phyloP scores from a whole-genome alignment of 2,113 vertebrate species.

The Mormyrus lacerda region DNA sequence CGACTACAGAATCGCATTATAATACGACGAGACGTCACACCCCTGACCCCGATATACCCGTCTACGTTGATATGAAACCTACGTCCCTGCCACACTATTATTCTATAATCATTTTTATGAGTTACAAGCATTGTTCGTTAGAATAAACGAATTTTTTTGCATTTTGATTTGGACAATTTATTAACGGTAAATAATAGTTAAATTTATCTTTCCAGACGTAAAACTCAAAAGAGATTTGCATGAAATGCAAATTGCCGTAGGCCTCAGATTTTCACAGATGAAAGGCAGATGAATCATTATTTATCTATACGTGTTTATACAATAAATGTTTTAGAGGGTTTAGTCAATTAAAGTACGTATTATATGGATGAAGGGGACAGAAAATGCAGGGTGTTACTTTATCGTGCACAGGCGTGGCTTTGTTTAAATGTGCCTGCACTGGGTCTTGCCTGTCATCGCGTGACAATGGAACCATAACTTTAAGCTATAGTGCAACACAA shows the following conservation, averaged over 20 bases:
- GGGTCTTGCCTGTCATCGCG: slow-evolving; percentile 58
- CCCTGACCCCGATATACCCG: too few relatives aligned
- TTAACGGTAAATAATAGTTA: not conserved
- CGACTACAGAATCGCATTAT: too few relatives aligned
- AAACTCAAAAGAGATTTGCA: not conserved
- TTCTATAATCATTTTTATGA: not conserved
- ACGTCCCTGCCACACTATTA: too few relatives aligned
- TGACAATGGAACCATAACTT: slow-evolving; percentile 68
- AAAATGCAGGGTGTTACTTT: not conserved
- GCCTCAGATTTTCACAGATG: not conserved
- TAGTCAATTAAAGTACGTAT: not conserved
- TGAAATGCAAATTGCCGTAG: not conserved
- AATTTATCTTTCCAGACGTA: not conserved
- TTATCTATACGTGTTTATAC: not conserved
- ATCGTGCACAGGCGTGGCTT: not conserved
- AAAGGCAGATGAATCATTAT: not conserved
- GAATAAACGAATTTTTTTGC: not conserved
- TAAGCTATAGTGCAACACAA: slow-evolving; percentile 67
- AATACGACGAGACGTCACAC: too few relatives aligned
- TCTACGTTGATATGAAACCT: too few relatives aligned
- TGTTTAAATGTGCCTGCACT: slow-evolving; percentile 46
- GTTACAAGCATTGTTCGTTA: not conserved
- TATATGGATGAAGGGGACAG: not conserved
- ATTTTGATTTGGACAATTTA: not conserved
- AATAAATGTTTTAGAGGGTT: not conserved